Percentiles rank a stretch among this genome's conserved stretches.
phyloP scores from a whole-genome alignment of 2,113 vertebrate species.

The Cairina moschata region DNA sequence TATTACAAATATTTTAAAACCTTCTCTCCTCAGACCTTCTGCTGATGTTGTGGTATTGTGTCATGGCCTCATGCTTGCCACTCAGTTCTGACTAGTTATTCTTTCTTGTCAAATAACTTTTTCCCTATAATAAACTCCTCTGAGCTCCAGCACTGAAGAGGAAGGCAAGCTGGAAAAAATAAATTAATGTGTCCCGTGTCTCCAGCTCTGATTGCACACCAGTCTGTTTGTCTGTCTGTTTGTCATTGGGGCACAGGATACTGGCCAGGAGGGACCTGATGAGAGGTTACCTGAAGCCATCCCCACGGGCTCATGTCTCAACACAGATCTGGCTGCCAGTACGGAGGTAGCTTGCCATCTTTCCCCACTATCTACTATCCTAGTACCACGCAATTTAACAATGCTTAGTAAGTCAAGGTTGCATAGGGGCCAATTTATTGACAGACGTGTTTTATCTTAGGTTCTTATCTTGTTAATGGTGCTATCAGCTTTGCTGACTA shows the following conservation, averaged over 20 bases:
- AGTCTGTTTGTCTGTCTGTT: background rate
- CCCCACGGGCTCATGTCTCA: background rate
- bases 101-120: background rate
- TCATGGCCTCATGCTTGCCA: background rate
- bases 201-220: accelerated
- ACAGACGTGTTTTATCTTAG: background rate
- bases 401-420: background rate
- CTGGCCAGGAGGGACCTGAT: background rate
- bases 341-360: background rate
- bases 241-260: background rate
- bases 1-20: background rate
- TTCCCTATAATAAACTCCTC: background rate
- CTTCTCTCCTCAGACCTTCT: background rate
- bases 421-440: background rate
- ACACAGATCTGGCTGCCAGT: background rate
- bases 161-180: background rate
- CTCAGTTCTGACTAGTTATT: background rate
- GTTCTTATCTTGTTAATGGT: background rate
- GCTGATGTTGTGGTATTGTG: background rate
- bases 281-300: background rate
- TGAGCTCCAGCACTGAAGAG: background rate
- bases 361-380: background rate
- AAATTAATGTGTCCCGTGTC: background rate
- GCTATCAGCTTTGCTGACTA: background rate
- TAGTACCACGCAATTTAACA: background rate